Evolutionary conservation across 2,113 vertebrate species (phyloP), one percentile per base, ranked within the genome.

Genomic region (Panurus biarmicus): DNA sequence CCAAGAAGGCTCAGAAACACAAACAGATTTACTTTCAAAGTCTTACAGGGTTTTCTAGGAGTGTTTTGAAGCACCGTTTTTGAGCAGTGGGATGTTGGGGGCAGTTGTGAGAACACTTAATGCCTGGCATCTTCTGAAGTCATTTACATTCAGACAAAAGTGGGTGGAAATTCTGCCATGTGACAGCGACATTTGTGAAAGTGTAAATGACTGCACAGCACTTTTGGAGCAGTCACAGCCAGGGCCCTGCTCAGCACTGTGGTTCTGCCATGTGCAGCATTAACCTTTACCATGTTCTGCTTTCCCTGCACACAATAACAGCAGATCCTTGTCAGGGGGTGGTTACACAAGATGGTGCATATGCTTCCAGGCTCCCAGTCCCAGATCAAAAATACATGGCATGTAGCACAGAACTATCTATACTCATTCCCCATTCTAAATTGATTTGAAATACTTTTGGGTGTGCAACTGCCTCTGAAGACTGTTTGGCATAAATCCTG

Each of bases 51-150:
- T 74, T 95, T 94, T 79, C 81, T 76, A 75, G 58, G 51, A 92
- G 87, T 51, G 42, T 73, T 92, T 88, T 85, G 75, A 85, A 79
- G 74, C n/a, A 9, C 50, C 1, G 0, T 17, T 94, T 94, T 54
- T 73, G 82, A 95, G 64, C 5, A 5, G 84, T 94, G 86, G 82
- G 78, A 87, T 77, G 74, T 3, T 87, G 91, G 85, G 93, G 93
- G 85, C 85, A 91, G 94, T 87, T 91, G 85, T 83, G 75, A 95
- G 94, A 95, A 94, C 85, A 91, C 91, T 96, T 92, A 94, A 96
- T 95, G 89, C 81, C 38, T 95, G 94, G 66, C 35, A 1, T 72
- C 87, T 93, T 67, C 74, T 70, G 60, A 87, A 94, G 60, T 88
- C 51, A 90, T 94, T 94, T 95, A 42, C 85, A 97, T 91, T 77